These are phyloP conservation scores for Copsychus sechellarum DNA, from an alignment of 2,113 vertebrate genomes.

Conservation along the genomic window DNA sequence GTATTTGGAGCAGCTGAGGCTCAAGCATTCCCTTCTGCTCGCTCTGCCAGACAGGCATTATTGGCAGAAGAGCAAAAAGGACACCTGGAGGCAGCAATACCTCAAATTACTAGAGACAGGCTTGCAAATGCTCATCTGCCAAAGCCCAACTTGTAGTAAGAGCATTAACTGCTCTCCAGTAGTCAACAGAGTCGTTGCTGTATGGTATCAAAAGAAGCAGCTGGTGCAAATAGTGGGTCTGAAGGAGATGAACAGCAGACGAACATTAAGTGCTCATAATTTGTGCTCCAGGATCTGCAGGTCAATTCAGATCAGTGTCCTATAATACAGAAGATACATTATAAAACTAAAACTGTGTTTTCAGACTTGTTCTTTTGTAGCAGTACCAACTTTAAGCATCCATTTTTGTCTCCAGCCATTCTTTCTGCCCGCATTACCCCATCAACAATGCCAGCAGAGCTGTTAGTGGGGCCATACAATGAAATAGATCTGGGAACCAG, in stretches of 20 bases:
- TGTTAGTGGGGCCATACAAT: constrained; percentile 28
- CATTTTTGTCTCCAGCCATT: constrained; percentile 10
- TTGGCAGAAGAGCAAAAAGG: constrained; percentile 52
- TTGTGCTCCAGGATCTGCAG: neutral
- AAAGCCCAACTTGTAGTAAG: constrained; percentile 1
- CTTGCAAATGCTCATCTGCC: constrained; percentile 35
- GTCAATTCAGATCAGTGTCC: neutral
- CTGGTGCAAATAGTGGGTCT: constrained; percentile 5
- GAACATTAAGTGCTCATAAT: neutral
- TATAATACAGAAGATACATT: neutral
- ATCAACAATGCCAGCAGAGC: neutral
- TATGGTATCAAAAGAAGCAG: constrained; percentile 21
- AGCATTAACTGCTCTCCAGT: neutral
- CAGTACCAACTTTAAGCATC: constrained; percentile 11
- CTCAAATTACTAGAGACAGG: constrained; percentile 6
- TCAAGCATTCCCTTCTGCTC: constrained; percentile 17
- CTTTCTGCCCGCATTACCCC: constrained; percentile 16
- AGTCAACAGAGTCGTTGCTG: constrained; percentile 10
- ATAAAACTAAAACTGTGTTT: constrained; percentile 29
- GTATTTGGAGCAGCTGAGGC: neutral
- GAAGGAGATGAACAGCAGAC: neutral
- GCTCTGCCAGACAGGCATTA: neutral
- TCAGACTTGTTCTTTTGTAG: neutral
- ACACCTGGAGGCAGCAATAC: constrained; percentile 59
- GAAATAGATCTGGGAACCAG: constrained; percentile 15